Conservation (phyloP, 2,888 invertebrate species). For the Eupithecia inturbata region DNA sequence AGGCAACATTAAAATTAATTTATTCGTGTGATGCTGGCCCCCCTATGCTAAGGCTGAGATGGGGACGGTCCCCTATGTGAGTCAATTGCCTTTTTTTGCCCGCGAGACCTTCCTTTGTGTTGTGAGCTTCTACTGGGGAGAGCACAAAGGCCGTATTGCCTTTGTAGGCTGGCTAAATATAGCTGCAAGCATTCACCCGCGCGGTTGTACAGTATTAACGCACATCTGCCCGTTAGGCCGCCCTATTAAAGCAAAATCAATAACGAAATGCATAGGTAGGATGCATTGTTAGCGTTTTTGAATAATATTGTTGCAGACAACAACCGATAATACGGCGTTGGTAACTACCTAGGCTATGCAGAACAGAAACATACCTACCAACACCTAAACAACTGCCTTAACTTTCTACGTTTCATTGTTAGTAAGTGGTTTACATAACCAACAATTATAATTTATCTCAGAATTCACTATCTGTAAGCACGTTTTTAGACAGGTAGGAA, state of each 20-base stretch:
- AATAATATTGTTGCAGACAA: conserved; percentile 24
- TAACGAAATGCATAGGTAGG: conserved; percentile 45
- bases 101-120: conserved; percentile 80
- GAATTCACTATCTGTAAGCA: neutral
- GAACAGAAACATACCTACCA: neutral
- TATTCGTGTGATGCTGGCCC: conserved; percentile 61
- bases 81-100: conserved; percentile 77
- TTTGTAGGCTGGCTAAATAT: conserved; percentile 80
- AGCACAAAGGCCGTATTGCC: conserved; percentile 78
- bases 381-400: neutral
- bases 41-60: conserved; percentile 70
- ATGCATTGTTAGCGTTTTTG: conserved; percentile 33
- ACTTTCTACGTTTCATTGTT: neutral
- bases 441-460: no score
- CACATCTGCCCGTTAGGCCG: conserved; percentile 73
- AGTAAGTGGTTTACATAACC: no score
- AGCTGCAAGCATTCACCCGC: conserved; percentile 70
- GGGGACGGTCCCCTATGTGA: conserved; percentile 75
- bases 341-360: neutral
- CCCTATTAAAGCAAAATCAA: conserved; percentile 51
- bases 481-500: neutral
- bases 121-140: conserved; percentile 75
- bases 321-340: conserved; percentile 18
- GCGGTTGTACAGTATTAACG: conserved; percentile 62
- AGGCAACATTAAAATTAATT: conserved; percentile 63